Evolutionary conservation across 2,888 invertebrate species (phyloP).

Genomic region (Anticlea derivata): DNA sequence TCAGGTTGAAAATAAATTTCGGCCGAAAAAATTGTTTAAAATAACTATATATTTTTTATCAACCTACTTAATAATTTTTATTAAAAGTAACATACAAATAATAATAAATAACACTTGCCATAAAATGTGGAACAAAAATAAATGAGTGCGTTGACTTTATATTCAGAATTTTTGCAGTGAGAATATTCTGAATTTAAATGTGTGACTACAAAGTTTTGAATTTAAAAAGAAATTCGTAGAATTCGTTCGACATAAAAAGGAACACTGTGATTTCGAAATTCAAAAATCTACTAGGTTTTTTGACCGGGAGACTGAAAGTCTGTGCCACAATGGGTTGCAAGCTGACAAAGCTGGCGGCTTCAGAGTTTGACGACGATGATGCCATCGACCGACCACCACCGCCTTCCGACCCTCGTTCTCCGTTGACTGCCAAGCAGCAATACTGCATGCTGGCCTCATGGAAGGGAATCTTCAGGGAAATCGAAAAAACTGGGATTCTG

Average conservation of each 20-base stretch:
- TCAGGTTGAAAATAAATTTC: conserved; percentile 15
- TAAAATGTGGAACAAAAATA: background rate
- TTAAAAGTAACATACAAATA: no score
- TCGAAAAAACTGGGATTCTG: conserved; percentile 92
- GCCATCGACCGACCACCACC: conserved; percentile 86
- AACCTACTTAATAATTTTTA: no score
- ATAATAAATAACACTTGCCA: background rate
- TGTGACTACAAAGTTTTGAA: background rate
- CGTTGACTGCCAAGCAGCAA: conserved; percentile 92
- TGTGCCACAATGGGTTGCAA: conserved; percentile 87
- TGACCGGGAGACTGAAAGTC: background rate
- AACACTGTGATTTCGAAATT: background rate
- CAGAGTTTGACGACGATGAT: conserved; percentile 65
- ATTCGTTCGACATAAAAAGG: background rate
- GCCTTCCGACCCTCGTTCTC: conserved; percentile 89
- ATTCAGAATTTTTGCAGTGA: conserved; percentile 6
- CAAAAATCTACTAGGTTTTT: background rate
- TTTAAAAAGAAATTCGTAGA: background rate
- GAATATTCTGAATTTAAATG: background rate
- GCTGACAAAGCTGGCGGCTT: conserved; percentile 87
- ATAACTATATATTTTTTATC: no score
- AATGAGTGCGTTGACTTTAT: background rate
- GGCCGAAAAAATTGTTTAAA: background rate
- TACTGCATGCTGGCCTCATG: conserved; percentile 95
- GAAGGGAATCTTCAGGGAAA: conserved; percentile 94